Conservation (phyloP, 2,113 vertebrate genomes). For the Parotia lawesii region DNA sequence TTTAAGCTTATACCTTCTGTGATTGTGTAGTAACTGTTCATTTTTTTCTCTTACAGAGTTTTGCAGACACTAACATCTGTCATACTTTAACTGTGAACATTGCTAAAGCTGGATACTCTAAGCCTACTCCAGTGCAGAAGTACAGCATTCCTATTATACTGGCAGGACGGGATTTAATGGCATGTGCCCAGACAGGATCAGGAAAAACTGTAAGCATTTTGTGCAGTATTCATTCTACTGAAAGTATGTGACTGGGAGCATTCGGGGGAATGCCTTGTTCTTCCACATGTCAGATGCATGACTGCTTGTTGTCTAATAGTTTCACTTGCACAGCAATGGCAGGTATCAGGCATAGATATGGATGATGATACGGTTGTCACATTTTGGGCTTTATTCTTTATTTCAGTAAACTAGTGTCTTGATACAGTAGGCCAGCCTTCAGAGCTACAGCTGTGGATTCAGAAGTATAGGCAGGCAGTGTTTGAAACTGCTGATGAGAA, state of each 20-base stretch:
- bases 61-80: slow-evolving; percentile 84
- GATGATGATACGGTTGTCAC: neutral
- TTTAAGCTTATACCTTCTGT: neutral
- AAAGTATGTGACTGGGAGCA: neutral
- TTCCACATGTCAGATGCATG: rapidly evolving
- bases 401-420: neutral
- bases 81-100: slow-evolving; percentile 81
- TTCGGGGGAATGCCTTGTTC: neutral
- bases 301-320: neutral
- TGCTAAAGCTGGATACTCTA: slow-evolving; percentile 85
- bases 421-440: neutral
- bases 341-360: rapidly evolving
- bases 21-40: neutral
- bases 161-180: slow-evolving; percentile 91
- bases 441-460: neutral
- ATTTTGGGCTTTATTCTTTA: neutral
- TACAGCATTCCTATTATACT: slow-evolving; percentile 89
- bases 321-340: neutral
- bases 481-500: neutral
- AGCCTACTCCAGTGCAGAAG: slow-evolving; percentile 95
- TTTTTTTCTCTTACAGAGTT: slow-evolving; percentile 68
- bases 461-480: neutral
- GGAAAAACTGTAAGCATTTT: slow-evolving; percentile 89
- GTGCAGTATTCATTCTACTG: neutral
- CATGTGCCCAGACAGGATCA: slow-evolving; percentile 95